These are phyloP conservation scores for Cataglyphis cursor DNA, from an alignment of 2,888 invertebrate genomes.

Conservation along the genomic window DNA sequence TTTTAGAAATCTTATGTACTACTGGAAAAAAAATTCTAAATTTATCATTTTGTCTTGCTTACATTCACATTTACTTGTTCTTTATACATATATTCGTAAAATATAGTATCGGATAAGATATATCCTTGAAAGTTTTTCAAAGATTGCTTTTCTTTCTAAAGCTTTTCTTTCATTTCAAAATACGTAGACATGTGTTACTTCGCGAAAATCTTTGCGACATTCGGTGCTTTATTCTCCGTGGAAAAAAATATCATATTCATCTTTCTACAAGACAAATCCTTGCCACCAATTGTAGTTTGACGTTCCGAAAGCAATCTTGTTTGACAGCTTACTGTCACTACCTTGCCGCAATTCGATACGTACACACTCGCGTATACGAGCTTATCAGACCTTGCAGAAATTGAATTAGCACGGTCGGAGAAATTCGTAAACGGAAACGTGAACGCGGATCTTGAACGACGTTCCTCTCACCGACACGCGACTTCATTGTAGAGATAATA, in stretches of 20 bases:
- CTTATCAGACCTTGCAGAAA: slow-evolving; percentile 48
- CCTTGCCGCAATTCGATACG: slow-evolving; percentile 37
- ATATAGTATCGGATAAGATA: neutral
- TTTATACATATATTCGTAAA: neutral
- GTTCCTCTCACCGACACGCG: slow-evolving; percentile 11
- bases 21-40: neutral
- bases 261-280: slow-evolving; percentile 44
- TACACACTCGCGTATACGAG: neutral
- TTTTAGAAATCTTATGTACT: neutral
- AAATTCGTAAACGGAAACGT: slow-evolving; percentile 50
- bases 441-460: slow-evolving; percentile 34
- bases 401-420: slow-evolving; percentile 45
- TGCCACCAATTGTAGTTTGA: neutral
- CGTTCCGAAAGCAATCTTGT: slow-evolving; percentile 47
- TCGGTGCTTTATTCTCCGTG: neutral
- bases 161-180: neutral
- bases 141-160: neutral
- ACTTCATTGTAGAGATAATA: slow-evolving; percentile 33
- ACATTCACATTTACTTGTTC: neutral
- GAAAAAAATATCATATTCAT: slow-evolving; percentile 34
- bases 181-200: neutral
- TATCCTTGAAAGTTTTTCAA: neutral
- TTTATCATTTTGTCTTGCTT: neutral
- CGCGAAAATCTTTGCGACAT: neutral
- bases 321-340: slow-evolving; percentile 52